Evolutionary conservation across 2,113 vertebrate species (phyloP).

Genomic region (Gallinago paraguaiae): DNA sequence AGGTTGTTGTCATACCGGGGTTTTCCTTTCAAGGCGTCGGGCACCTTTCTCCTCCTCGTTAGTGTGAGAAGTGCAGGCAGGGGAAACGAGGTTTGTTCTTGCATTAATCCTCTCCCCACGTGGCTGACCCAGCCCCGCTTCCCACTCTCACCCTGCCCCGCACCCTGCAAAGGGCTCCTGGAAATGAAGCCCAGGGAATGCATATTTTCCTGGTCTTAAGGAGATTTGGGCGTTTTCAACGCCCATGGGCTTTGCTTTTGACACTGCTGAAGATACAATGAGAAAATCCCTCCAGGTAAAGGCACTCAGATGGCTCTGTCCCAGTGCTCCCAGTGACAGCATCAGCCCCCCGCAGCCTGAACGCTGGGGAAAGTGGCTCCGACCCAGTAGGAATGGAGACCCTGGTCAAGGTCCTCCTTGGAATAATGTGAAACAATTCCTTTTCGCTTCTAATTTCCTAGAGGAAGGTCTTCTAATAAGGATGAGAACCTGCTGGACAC

Average conservation of each 20-base stretch:
- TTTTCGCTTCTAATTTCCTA: background rate
- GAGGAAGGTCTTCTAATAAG: background rate
- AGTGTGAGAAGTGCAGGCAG: fast-evolving
- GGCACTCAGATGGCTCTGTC: fast-evolving
- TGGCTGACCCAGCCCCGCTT: fast-evolving
- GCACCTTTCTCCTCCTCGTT: background rate
- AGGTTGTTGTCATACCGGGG: background rate
- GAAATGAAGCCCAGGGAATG: background rate
- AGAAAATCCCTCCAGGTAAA: background rate
- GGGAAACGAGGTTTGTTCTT: fast-evolving
- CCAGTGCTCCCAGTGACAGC: background rate
- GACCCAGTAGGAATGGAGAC: background rate
- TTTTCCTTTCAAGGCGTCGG: background rate
- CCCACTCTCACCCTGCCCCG: background rate
- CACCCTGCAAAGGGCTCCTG: fast-evolving
- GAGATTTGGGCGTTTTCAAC: background rate
- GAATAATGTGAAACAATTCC: background rate
- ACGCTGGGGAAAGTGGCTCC: background rate
- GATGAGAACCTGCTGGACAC: background rate
- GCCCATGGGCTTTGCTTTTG: background rate
- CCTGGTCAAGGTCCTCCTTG: background rate
- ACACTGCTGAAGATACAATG: fast-evolving
- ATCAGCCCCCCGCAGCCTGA: fast-evolving
- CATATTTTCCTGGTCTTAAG: background rate
- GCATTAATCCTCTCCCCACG: too few species aligned